Evolutionary conservation across 2,113 vertebrate species (phyloP).

Genomic region (Rhipidura dahli): DNA sequence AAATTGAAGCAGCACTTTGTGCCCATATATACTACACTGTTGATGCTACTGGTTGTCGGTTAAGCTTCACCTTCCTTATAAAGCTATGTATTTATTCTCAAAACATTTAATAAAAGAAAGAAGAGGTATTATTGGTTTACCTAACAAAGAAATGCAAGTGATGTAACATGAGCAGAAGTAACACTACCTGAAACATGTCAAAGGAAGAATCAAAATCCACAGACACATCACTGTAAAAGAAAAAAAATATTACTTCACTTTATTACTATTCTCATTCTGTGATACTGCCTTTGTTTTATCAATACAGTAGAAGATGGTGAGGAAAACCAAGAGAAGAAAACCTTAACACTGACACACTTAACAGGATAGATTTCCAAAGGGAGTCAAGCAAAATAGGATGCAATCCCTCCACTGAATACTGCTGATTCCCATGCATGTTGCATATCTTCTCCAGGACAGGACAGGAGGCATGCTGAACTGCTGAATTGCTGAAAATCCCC

Average conservation of each 20-base stretch:
- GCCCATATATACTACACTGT: background rate
- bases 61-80: background rate
- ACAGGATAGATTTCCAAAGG: background rate
- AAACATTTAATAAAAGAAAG: background rate
- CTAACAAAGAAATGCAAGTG: background rate
- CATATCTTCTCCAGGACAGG: background rate
- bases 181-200: background rate
- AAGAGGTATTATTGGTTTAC: rapidly evolving
- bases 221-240: background rate
- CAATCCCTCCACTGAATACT: background rate
- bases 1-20: background rate
- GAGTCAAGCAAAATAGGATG: background rate
- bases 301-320: background rate
- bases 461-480: background rate
- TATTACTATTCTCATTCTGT: background rate
- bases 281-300: background rate
- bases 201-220: background rate
- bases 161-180: background rate
- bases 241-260: background rate
- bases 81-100: background rate
- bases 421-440: background rate
- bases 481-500: background rate
- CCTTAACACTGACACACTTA: background rate
- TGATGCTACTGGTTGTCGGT: background rate
- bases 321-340: background rate